phyloP scores from a whole-genome alignment of 2,888 invertebrate species.

The Spisula solida region DNA sequence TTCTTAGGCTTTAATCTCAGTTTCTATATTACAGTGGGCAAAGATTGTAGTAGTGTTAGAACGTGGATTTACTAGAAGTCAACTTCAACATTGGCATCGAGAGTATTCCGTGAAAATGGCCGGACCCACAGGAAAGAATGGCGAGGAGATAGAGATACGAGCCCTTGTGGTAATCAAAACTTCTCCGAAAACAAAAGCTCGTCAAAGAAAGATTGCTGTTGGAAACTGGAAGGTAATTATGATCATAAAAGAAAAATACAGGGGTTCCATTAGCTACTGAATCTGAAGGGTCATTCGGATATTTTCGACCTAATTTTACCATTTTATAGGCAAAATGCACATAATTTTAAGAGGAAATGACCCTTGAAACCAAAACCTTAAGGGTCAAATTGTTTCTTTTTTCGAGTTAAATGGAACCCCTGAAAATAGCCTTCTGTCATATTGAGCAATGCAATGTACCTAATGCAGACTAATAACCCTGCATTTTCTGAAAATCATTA shows the following conservation, averaged over 20 bases:
- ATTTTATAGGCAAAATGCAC: too few species aligned
- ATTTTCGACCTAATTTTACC: too few species aligned
- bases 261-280: too few species aligned
- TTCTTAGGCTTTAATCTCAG: too few species aligned
- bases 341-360: too few species aligned
- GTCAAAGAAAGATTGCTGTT: slow-evolving; percentile 98
- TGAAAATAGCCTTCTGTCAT: background rate
- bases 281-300: too few species aligned
- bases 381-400: too few species aligned
- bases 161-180: slow-evolving; percentile 99
- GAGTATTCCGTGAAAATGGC: slow-evolving; percentile 96
- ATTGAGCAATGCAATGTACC: background rate
- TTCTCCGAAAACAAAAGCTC: slow-evolving; percentile 97
- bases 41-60: slow-evolving; percentile 99
- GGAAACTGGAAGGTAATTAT: slow-evolving; percentile 97
- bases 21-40: slow-evolving; percentile 93
- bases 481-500: too few species aligned
- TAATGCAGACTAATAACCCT: too few species aligned
- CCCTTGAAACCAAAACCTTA: too few species aligned
- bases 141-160: slow-evolving; percentile 92
- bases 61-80: slow-evolving; percentile 95
- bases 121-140: slow-evolving; percentile 81
- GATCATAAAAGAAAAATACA: background rate
- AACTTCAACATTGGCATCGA: slow-evolving; percentile 96
- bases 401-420: too few species aligned